Evolutionary conservation across 2,113 vertebrate species (phyloP).

Genomic region (Ceuthmochares aereus): DNA sequence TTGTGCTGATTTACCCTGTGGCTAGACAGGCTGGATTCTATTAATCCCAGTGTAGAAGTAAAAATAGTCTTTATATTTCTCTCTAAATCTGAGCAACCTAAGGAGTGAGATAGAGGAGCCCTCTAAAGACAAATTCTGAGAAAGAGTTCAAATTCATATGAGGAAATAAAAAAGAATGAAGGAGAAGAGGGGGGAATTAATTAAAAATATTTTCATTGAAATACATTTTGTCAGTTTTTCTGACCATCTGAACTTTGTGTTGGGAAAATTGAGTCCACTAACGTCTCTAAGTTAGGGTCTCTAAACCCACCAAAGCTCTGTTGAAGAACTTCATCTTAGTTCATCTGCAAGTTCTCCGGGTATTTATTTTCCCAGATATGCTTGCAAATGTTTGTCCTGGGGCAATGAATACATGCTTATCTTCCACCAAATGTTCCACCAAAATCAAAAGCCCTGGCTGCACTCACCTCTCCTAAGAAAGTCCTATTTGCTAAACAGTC

Average conservation of each 20-base stretch:
- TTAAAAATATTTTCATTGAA: conserved; percentile 42
- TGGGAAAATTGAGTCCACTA: background rate
- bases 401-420: background rate
- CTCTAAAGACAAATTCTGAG: conserved; percentile 51
- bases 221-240: background rate
- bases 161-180: conserved; percentile 20
- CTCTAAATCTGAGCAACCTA: conserved; percentile 31
- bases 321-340: background rate
- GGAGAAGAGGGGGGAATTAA: background rate
- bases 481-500: background rate
- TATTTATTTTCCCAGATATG: background rate
- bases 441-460: background rate
- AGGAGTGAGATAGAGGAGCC: conserved; percentile 18
- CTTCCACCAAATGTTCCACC: background rate
- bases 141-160: conserved; percentile 41
- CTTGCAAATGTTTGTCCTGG: background rate
- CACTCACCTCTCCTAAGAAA: background rate
- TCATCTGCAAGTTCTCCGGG: background rate
- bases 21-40: conserved; percentile 30
- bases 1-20: conserved; percentile 55
- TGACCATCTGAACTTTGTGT: background rate
- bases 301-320: background rate
- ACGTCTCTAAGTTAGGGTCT: background rate
- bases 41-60: conserved; percentile 47
- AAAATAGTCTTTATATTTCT: conserved; percentile 48